Evolutionary conservation across 2,797 vertebrate species (phyloP).

Genomic region (Melopsittacus undulatus): DNA sequence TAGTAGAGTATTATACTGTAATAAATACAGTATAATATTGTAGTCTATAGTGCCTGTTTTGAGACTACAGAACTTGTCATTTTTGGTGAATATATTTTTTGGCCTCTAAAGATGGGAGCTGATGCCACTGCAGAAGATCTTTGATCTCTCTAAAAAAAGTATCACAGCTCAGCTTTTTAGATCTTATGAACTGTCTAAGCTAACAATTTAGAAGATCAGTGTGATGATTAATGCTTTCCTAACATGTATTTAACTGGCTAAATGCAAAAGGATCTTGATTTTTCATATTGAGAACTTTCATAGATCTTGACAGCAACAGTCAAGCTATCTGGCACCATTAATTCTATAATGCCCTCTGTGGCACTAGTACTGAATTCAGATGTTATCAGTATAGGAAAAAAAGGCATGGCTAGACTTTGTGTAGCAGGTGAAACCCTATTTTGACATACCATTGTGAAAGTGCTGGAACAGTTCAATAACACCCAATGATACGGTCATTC

Average conservation of each 20-base stretch:
- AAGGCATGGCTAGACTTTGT: neutral
- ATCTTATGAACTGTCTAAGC: neutral
- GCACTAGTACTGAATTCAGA: neutral
- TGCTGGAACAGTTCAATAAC: conserved; percentile 9
- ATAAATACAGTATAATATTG: neutral
- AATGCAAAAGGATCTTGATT: neutral
- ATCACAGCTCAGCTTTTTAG: neutral
- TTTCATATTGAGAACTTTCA: neutral
- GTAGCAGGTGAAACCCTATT: neutral
- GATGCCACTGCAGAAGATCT: neutral
- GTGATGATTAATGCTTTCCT: neutral
- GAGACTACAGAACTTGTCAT: neutral
- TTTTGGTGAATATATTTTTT: neutral
- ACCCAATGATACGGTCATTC: neutral
- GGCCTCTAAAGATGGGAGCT: neutral
- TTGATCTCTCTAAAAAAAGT: neutral
- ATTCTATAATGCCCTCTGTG: neutral
- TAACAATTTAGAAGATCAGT: neutral
- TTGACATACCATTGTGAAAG: neutral
- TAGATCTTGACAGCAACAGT: neutral
- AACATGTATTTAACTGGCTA: neutral
- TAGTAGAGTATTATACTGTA: neutral
- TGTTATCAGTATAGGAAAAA: neutral
- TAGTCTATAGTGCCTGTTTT: neutral
- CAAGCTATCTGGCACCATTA: neutral